A percentile compares a stretch with the other conserved stretches of the same genome.
Conservation (phyloP, 2,888 invertebrate genomes). For the Ochlodes sylvanus region DNA sequence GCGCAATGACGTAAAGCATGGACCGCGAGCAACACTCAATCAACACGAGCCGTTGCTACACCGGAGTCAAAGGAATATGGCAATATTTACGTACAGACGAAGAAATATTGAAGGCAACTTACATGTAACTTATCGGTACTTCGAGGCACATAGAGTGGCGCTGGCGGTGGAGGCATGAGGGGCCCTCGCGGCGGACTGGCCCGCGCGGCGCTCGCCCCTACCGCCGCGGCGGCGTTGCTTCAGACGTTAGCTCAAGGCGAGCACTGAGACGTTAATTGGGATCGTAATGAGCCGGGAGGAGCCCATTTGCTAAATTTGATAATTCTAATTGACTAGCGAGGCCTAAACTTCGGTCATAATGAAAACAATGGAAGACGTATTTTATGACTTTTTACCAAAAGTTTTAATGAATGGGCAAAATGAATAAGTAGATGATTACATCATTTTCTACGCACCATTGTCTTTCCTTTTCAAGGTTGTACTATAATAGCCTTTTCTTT, state of each 20-base stretch:
- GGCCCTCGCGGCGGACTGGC: slow-evolving; percentile 26
- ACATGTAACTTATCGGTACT: slow-evolving; percentile 39
- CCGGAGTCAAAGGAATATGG: not conserved
- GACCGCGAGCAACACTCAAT: slow-evolving; percentile 1
- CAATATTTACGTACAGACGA: not conserved
- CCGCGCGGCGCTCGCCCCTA: slow-evolving; percentile 19
- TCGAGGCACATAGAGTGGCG: slow-evolving; percentile 37
- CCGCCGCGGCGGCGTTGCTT: slow-evolving; percentile 38
- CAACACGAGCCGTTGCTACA: slow-evolving; percentile 4
- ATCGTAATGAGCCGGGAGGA: slow-evolving; percentile 39
- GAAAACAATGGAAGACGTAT: slow-evolving; percentile 13
- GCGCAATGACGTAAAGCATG: slow-evolving; percentile 29
- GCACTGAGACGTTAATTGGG: slow-evolving; percentile 38
- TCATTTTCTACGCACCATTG: slow-evolving; percentile 3
- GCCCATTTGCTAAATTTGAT: slow-evolving; percentile 38
- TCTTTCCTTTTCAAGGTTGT: not conserved
- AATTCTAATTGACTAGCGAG: slow-evolving; percentile 30
- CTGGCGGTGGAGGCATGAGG: slow-evolving; percentile 10
- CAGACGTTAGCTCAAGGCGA: slow-evolving; percentile 40
- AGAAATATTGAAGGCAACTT: slow-evolving; percentile 22
- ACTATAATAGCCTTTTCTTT: not conserved
- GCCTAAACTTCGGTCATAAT: slow-evolving; percentile 15
- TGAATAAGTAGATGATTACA: slow-evolving; percentile 1
- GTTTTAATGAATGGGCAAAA: not conserved
- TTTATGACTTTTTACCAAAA: slow-evolving; percentile 3